Percentiles rank a stretch among this genome's conserved stretches.
Conservation (phyloP, 2,797 vertebrate species). For the Thalassophryne amazonica region DNA sequence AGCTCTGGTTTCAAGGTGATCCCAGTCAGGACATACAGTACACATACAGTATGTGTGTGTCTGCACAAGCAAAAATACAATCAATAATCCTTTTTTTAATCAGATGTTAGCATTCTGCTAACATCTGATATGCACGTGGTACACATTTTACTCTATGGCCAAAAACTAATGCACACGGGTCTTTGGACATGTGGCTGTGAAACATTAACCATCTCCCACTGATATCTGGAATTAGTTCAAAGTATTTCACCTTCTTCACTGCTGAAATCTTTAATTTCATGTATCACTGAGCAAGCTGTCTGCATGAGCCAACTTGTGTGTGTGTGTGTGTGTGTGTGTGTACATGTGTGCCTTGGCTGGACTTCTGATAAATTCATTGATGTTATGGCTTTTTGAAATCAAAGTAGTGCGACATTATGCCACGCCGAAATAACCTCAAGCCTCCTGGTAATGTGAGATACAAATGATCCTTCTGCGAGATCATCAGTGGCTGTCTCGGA, state of each 20-base stretch:
- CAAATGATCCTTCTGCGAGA: slow-evolving; percentile 26
- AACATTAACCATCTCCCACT: slow-evolving; percentile 54
- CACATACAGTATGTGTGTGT: slow-evolving; percentile 32
- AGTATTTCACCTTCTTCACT: slow-evolving; percentile 61
- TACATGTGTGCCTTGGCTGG: slow-evolving; percentile 26
- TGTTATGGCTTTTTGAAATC: slow-evolving; percentile 49
- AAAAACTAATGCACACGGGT: slow-evolving; percentile 1
- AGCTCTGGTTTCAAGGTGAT: slow-evolving; percentile 84
- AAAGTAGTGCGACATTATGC: slow-evolving; percentile 46
- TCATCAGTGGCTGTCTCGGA: slow-evolving; percentile 13
- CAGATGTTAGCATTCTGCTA: not conserved
- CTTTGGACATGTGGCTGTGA: slow-evolving; percentile 23
- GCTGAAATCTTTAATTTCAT: slow-evolving; percentile 79
- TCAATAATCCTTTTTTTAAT: slow-evolving; percentile 66
- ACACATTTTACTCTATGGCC: not conserved
- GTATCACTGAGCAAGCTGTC: slow-evolving; percentile 77
- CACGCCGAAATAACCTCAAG: slow-evolving; percentile 42
- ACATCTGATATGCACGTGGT: not conserved
- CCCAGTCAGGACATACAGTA: slow-evolving; percentile 56
- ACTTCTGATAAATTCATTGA: slow-evolving; percentile 54
- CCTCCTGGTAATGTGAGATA: slow-evolving; percentile 45
- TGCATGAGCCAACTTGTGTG: slow-evolving; percentile 49
- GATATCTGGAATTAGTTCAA: slow-evolving; percentile 55
- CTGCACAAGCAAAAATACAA: slow-evolving; percentile 46
- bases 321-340: slow-evolving; percentile 9